phyloP scores from a whole-genome alignment of 2,113 vertebrate genomes.

The Sinosuthora webbiana region DNA sequence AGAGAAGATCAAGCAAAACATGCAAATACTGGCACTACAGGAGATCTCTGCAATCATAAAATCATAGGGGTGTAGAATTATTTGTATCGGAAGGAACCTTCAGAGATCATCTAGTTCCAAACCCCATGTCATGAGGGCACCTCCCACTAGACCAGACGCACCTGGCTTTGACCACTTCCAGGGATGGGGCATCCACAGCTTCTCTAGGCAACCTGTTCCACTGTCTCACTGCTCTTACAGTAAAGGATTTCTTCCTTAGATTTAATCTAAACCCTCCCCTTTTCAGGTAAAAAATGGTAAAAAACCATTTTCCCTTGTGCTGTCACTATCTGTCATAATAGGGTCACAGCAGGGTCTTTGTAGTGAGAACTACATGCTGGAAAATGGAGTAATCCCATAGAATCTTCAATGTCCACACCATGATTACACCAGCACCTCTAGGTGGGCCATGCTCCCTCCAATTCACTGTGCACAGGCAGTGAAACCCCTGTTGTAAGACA shows the following conservation, averaged over 20 bases:
- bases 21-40: not conserved
- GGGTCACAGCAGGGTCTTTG: not conserved
- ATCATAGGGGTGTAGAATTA: not conserved
- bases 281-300: not conserved
- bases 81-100: not conserved
- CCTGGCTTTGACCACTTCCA: not conserved
- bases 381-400: not conserved
- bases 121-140: too few species aligned
- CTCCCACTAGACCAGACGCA: not conserved
- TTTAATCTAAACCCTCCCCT: not conserved
- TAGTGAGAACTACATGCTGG: not conserved
- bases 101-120: not conserved
- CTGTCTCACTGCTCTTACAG: not conserved
- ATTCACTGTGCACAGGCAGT: not conserved
- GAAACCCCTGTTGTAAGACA: accelerated
- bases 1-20: not conserved
- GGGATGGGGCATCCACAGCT: not conserved
- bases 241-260: not conserved
- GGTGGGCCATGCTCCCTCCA: not conserved
- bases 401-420: not conserved
- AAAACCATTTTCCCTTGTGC: not conserved
- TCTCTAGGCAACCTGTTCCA: not conserved
- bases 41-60: not conserved
- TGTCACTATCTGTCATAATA: not conserved
- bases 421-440: not conserved